Base-by-base conservation (phyloP, 2,888 invertebrate genomes). In the Dexiosoma caninum region DNA sequence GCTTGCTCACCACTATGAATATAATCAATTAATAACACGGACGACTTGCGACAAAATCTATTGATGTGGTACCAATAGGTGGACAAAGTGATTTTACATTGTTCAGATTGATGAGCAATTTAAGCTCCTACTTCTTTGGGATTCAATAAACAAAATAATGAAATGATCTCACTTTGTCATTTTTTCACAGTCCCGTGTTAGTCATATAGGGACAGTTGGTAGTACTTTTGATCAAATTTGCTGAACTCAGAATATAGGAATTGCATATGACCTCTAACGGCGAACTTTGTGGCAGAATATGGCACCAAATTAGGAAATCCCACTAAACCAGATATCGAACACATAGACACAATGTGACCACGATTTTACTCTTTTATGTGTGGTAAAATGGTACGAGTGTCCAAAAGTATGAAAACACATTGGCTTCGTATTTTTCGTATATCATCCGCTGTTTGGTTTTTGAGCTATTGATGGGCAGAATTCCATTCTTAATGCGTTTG, bases 191-290 rank as follows among this genome's bases (percentile, higher is more conserved):
- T 0, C 96, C 96, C 0, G 97, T 97, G 88, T 96, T 94, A 16
- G 96, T 95, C 91, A 97, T 96, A 90, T 95, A 96, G 0, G 98
- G 97, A 87, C 93, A 97, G 78, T 98, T 93, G 0, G 94, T 93
- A 0, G 98, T 97, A 74, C 95, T 92, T 85, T 94, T 93, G 55
- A 98, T 93, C 91, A n/a, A n/a, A 93, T 88, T 51, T 2, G 9
- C 94, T 91, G 19, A 97, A 87, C 88, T 98, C 98, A 85, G 95
- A 95, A 57, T 92, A 91, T 14, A 97, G 85, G 0, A 95, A 93
- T 87, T 97, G 96, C 94, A 97, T 96, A 67, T 97, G 89, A 10
- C 97, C 96, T 64, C 95, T 91, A 0, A 96, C 95, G 0, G 96
- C 96, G 86, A 94, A 96, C 90, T 96, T 96, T 30, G 95, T 93